Evolutionary conservation across 2,113 vertebrate species (phyloP).

Genomic region (Tupaia chinensis): DNA sequence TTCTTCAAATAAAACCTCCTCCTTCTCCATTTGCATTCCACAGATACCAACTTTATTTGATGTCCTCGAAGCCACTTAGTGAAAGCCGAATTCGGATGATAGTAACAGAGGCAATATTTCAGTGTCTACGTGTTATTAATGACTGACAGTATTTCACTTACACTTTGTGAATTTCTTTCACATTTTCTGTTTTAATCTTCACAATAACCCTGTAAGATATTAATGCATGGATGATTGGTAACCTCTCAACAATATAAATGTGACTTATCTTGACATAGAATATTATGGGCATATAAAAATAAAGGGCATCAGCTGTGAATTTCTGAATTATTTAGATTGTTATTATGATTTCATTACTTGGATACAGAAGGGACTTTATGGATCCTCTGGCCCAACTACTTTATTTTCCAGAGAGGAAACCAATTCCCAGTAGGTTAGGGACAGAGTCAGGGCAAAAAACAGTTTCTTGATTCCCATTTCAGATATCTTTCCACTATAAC

Average conservation of each 20-base stretch:
- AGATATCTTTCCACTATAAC: conserved; percentile 56
- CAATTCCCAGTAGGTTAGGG: conserved; percentile 59
- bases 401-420: conserved; percentile 74
- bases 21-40: conserved; percentile 42
- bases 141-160: conserved; percentile 60
- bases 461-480: conserved; percentile 67
- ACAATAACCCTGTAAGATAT: conserved; percentile 66
- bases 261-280: conserved; percentile 72
- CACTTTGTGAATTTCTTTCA: conserved; percentile 63
- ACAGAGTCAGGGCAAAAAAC: neutral
- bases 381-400: conserved; percentile 54
- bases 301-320: conserved; percentile 75
- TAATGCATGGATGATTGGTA: conserved; percentile 60
- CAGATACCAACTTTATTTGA: conserved; percentile 40
- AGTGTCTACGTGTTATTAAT: conserved; percentile 27
- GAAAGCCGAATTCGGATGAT: conserved; percentile 36
- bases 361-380: conserved; percentile 50
- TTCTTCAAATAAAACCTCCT: conserved; percentile 50
- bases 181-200: conserved; percentile 74
- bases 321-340: conserved; percentile 80
- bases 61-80: conserved; percentile 1
- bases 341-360: conserved; percentile 77
- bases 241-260: conserved; percentile 72
- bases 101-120: conserved; percentile 51
- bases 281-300: conserved; percentile 75